Evolutionary conservation across 2,797 vertebrate genomes (phyloP), one percentile per base, ranked within the genome.

Genomic region (Schizothorax lantsangensis): DNA sequence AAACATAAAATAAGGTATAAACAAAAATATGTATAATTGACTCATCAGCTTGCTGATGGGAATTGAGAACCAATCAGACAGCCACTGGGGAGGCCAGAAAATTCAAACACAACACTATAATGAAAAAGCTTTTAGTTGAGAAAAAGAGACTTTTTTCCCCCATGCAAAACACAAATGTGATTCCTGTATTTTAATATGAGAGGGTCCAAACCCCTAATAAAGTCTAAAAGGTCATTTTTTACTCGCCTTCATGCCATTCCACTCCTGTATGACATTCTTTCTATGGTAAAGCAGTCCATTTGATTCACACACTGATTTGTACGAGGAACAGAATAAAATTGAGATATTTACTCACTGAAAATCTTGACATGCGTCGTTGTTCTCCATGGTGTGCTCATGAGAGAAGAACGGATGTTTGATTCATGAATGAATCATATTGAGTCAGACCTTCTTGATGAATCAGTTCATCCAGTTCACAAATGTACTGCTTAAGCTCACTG

Each of bases 51-150:
- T 17, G 57, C 15, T 64, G 8, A 38, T 69, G 66, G 36, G 15
- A 72, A 30, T 11, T 64, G n/a, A 79, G 36, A 59, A 71, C 21
- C 30, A 54, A 52, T 17, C 47, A 54, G 68, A 72, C 15, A 57
- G 23, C 15, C 36, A 72, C 33, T 57, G 49, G 66, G 68, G 36
- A 7, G 9, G 68, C 68, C 68, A 38, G 23, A 54, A 72, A 72
- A 57, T 23, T 57, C 47, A 74, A 83, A 47, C 3, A 2, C 49
- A 73, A 47, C 11, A 33, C 10, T 74, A 3, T 43, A 33, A 59
- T 57, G 38, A 83, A 45, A 36, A 83, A 74, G 40, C 54, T 74
- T 33, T 73, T 75, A 59, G 71, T 26, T 74, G 26, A 83, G 54
- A 30, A 10, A 73, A 73, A 57, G 1, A 33, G 0, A 49, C 2